phyloP scores from a whole-genome alignment of 2,113 vertebrate species.

The Melanerpes aurifrons region DNA sequence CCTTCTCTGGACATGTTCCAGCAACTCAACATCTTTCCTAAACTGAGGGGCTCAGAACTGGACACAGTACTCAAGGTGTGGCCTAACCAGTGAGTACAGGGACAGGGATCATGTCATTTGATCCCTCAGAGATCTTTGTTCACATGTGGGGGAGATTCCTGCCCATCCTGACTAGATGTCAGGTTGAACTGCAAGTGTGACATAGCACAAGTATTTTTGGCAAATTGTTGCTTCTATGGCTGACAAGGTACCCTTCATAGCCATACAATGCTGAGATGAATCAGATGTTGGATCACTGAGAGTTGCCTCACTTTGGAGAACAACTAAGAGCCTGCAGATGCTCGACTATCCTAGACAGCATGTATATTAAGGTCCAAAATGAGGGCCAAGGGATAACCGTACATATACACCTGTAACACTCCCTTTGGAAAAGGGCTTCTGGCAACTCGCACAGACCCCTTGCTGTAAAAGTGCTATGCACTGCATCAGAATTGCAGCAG shows the following conservation, averaged over 20 bases:
- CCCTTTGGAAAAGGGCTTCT: background rate
- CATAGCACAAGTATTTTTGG: background rate
- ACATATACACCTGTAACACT: background rate
- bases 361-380: background rate
- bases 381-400: background rate
- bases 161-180: background rate
- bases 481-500: background rate
- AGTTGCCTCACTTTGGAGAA: background rate
- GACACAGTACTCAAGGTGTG: too few relatives aligned
- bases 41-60: too few relatives aligned
- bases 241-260: background rate
- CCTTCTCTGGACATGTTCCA: too few relatives aligned
- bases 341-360: background rate
- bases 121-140: background rate
- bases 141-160: background rate
- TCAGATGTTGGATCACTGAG: background rate
- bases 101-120: too few relatives aligned
- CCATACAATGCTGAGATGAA: background rate
- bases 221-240: background rate
- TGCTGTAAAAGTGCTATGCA: background rate
- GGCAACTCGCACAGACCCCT: background rate
- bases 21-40: too few relatives aligned
- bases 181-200: background rate
- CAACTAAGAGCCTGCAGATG: background rate
- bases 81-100: too few relatives aligned